Evolutionary conservation across 2,797 vertebrate species (phyloP), one percentile per base, ranked within the genome.

Genomic region (Halcyon badia): DNA sequence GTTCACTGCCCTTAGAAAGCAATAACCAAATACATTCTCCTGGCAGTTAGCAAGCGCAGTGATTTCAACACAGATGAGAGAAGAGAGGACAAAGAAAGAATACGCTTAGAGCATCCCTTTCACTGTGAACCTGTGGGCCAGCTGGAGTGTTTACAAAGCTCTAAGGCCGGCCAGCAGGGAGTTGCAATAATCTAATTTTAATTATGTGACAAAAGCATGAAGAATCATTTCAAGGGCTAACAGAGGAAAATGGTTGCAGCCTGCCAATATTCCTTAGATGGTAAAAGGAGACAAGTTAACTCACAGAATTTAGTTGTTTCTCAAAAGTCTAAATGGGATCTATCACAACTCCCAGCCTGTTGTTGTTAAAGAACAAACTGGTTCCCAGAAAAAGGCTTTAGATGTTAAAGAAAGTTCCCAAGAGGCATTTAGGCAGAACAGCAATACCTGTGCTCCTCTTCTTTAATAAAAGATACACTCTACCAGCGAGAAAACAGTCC

Each of bases 171-270:
- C 97, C 97, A 96, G 97, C 98, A 96, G 98, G 95, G 97, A 98
- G 95, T 92, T 98, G 96, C 97, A 98, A 97, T 98, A 98, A 98
- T 98, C 97, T 98, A 98, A 98, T 98, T 98, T 98, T 98, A 98
- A 98, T 98, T 98, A 98, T 97, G 98, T 98, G 98, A 98, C 98
- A 98, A 98, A 98, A 98, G 98, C 97, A 97, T 97, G 97, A 97
- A 98, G 97, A 97, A 97, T 97, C 97, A 98, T 97, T 98, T 98
- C 97, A 98, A 98, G 96, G 96, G 97, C 97, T 98, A 97, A 97
- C 97, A 62, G 96, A 97, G 90, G 95, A 94, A 98, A 97, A 97
- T 96, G 97, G 97, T 91, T 97, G 95, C 96, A 96, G 97, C 82
- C 97, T 97, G 97, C 97, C 98, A 98, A 96, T 96, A 97, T 93